Conservation (phyloP, 1,140 invertebrate species). For the Hylaeus volcanicus region DNA sequence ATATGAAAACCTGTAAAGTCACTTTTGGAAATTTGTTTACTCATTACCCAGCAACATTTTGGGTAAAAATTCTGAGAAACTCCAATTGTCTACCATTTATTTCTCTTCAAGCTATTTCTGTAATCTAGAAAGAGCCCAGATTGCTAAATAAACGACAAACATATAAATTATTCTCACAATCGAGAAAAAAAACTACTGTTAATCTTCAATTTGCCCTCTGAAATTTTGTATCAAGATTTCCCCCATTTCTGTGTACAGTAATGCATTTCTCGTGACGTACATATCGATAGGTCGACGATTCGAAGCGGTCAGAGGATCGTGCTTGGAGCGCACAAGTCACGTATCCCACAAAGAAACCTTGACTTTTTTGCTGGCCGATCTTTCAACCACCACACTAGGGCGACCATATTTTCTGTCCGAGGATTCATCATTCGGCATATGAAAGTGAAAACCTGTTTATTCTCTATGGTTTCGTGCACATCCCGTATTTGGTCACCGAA, state of each 20-base stretch:
- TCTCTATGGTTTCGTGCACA: constrained; percentile 47
- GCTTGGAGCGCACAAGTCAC: constrained; percentile 15
- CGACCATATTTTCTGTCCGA: constrained; percentile 47
- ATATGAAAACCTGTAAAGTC: too few relatives aligned
- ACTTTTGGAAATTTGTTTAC: too few relatives aligned
- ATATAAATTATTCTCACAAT: too few relatives aligned
- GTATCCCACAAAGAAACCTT: constrained; percentile 44
- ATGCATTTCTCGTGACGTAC: background rate
- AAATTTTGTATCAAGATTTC: too few relatives aligned
- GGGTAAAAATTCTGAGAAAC: too few relatives aligned
- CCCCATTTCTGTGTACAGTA: background rate
- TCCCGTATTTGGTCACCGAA: constrained; percentile 57
- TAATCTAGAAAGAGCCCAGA: too few relatives aligned
- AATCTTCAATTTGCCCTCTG: too few relatives aligned
- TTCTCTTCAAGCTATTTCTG: too few relatives aligned
- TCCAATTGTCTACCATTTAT: too few relatives aligned
- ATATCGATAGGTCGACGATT: constrained; percentile 16
- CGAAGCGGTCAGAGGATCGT: constrained; percentile 10
- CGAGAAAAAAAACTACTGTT: too few relatives aligned
- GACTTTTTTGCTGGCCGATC: constrained; percentile 42
- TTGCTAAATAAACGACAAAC: too few relatives aligned
- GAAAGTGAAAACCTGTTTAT: constrained; percentile 65
- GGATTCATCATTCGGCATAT: constrained; percentile 23
- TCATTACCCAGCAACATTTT: too few relatives aligned
- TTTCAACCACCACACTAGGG: constrained; percentile 38